Evolutionary conservation across 2,113 vertebrate species (phyloP), one percentile per base, ranked within the genome.

Genomic region (Sylvilagus bachmani): DNA sequence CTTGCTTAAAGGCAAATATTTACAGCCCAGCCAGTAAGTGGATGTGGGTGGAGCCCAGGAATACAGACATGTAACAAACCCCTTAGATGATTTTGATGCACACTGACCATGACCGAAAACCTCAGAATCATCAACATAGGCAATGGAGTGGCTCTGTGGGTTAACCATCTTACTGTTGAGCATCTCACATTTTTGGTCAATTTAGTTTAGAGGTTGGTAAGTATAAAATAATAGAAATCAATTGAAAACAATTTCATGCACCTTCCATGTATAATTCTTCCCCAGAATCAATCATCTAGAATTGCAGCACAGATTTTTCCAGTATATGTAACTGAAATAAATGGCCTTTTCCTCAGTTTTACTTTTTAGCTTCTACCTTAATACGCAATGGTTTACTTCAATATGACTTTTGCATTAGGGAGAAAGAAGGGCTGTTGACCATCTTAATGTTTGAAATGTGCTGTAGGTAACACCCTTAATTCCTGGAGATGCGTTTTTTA

Each of bases 161-260:
- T 27, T 29, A 71, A 3, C 3, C 51, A 22, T 31, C 22, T 74
- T 9, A 31, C 2, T 9, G 1, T 27, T 67, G 6, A 33, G 8
- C 61, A 62, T 61, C 19, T 55, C 9, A 10, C 44, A 24, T 24
- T n/a, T 73, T 85, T 21, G 86, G 70, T 87, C 51, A 38, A 36
- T 81, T 95, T 81, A 49, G 36, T 80, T 93, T 88, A 89, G 62
- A 66, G 33, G 81, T 55, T 70, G 49, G 22, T 38, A 77, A 64
- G 19, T 77, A 6, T 69, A 67, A 86, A 91, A 64, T 77, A 86
- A 89, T 89, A 58, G 36, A 92, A 73, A 92, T 90, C 69, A 58
- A 80, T 81, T 90, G 62, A 62, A 62, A 91, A 91, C 38, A 78
- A 74, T 70, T 85, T 83, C 33, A 55, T 90, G 79, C 10, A 25